phyloP scores from a whole-genome alignment of 1,140 invertebrate genomes.

The Paramacrobiotus metropolitanus region DNA sequence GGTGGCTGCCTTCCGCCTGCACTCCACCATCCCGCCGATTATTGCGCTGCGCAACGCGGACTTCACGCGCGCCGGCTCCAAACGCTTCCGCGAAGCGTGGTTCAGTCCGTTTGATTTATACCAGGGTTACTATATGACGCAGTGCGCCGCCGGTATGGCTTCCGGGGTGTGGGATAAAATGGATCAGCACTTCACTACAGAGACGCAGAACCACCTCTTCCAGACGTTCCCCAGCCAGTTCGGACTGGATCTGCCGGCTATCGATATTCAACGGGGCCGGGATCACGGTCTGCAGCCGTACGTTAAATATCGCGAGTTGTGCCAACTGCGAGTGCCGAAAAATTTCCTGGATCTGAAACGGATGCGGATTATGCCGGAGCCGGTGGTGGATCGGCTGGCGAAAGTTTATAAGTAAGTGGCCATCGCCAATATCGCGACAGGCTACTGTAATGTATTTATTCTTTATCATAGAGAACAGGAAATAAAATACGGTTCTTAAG shows the following conservation, averaged over 20 bases:
- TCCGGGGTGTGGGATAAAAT: background rate
- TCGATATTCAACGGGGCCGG: background rate
- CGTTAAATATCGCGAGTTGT: constrained; percentile 1
- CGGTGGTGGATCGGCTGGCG: background rate
- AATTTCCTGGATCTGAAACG: background rate
- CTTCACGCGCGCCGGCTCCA: background rate
- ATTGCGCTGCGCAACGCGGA: background rate
- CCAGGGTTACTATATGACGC: background rate
- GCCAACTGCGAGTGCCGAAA: constrained; percentile 1
- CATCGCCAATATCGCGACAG: background rate
- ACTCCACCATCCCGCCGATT: background rate
- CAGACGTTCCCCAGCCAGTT: background rate
- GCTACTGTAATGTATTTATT: background rate
- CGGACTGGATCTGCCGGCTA: constrained; percentile 1
- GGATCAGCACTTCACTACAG: background rate
- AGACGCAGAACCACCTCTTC: background rate
- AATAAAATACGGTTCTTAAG: background rate
- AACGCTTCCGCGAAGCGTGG: background rate
- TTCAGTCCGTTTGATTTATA: background rate
- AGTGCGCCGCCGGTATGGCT: background rate
- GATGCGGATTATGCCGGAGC: background rate
- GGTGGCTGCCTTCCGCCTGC: background rate
- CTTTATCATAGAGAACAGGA: background rate
- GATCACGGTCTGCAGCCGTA: constrained; percentile 1
- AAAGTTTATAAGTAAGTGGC: background rate